Evolutionary conservation across 2,113 vertebrate species (phyloP), one percentile per base, ranked within the genome.

Genomic region (Edolisoma coerulescens): DNA sequence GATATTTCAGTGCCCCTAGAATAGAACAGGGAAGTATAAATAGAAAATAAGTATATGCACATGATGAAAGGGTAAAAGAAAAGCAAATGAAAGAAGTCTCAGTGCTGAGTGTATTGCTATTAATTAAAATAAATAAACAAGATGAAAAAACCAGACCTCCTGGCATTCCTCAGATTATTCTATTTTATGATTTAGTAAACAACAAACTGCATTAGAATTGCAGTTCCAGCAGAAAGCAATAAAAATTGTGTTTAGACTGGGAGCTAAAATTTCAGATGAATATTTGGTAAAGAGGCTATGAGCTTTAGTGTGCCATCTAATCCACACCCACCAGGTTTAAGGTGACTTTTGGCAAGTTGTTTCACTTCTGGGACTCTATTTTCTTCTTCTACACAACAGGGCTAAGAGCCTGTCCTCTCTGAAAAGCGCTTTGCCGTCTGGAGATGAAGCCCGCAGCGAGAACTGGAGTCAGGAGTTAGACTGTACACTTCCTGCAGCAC

Each of bases 61-160:
- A 90, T 0, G 1, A 59, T 5, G 23, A 64, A 52, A 89, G 56
- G 44, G 9, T 84, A 44, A 37, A 92, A 85, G 24, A 63, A 95
- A 94, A 81, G 30, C 47, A 93, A 95, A 93, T 59, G 88, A 64
- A 84, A 24, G 53, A 87, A 80, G 28, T 90, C 35, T n/a, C 54
- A 56, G 0, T 14, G 37, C 39, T 85, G 45, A 70, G 39, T 44
- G 26, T 30, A 44, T 77, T 88, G 30, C 37, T 80, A 88, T 94
- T 93, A 96, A 87, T 93, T 67, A 85, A 87, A 96, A 93, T 47
- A 93, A 96, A 91, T 57, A 95, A 94, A 90, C 27, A 80, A 78
- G 65, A 78, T 3, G 1, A 54, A 87, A 24, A 80, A 33, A 39
- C 14, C 7, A 79, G 59, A 69, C 7, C 9, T 89, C 37, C 54